Base-by-base conservation (phyloP, 2,888 invertebrate species). In the Lasiommata megera region DNA sequence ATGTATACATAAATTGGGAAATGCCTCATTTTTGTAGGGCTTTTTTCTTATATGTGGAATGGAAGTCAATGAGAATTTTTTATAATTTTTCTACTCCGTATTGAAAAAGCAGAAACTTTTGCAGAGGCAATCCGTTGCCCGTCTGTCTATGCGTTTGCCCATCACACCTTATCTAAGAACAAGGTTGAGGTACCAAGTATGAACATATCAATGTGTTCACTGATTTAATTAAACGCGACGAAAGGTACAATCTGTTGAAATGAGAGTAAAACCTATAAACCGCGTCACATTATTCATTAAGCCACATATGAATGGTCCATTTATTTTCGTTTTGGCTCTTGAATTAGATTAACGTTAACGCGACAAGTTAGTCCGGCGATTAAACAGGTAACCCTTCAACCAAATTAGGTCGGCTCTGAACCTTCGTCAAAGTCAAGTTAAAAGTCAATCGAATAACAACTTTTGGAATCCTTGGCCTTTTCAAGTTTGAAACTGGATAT, bases 401-500 rank as follows among this genome's bases (percentile, higher is more conserved):
- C 61, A 58, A 63, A 66, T 63, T 64, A 63, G 62, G 64, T 61
- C 57, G 63, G 52, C 53, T 55, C 48, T 47, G 53, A 59, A 66
- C 66, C 66, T 64, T 58, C 60, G 60, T 66, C 66, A 66, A 64
- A 62, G 56, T 61, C 63, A 60, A 62, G 59, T 65, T 62, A 59
- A 56, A 55, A 65, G 63, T 63, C 63, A 65, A 65, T 67, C 53
- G 61, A 61, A 64, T 62, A 50, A 63, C 55, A 58, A 55, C 43
- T 60, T 58, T 51, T 34, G 17, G 9, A 54, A 46, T 29, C 44
- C 44, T 54, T 58, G 44, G 46, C 48, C 29, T 48, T 44, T 50
- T 50, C 37, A 50, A 50, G 38, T 38, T 50, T 50, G 14, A 31
- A 40, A 52, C n/a, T 52, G 5, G 23, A 23, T 23, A 23, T 5